phyloP scores from a whole-genome alignment of 2,888 invertebrate genomes.

The Abrostola tripartita region DNA sequence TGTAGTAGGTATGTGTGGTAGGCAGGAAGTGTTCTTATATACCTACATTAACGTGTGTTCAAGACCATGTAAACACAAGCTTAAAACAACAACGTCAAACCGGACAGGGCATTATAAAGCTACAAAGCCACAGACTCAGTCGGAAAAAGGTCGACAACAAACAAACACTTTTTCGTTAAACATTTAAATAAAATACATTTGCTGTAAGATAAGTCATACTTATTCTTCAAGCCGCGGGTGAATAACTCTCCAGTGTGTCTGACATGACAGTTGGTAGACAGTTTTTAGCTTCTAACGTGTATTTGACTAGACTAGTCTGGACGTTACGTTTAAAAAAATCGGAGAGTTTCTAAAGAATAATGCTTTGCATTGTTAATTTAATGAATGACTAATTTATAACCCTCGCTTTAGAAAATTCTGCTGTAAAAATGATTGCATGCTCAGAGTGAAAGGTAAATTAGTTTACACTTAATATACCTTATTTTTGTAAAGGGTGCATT shows the following conservation, averaged over 20 bases:
- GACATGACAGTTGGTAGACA: conserved; percentile 10
- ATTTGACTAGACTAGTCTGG: conserved; percentile 7
- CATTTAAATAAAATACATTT: conserved; percentile 32
- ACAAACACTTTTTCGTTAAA: neutral
- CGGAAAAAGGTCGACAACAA: neutral
- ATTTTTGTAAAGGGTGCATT: neutral
- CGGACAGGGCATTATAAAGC: neutral
- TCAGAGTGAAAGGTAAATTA: neutral
- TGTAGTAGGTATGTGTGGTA: too few relatives aligned
- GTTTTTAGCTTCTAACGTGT: conserved; percentile 11
- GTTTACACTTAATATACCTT: neutral
- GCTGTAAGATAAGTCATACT: conserved; percentile 18
- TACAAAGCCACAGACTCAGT: neutral
- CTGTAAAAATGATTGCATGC: neutral
- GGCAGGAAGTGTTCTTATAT: neutral
- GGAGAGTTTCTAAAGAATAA: neutral
- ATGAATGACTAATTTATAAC: conserved; percentile 6
- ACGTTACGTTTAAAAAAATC: neutral
- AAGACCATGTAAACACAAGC: neutral
- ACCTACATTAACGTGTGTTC: neutral
- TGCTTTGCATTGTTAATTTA: conserved; percentile 4
- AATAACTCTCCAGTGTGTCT: conserved; percentile 22
- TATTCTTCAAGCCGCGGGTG: conserved; percentile 28
- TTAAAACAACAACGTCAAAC: neutral
- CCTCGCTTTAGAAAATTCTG: neutral